Evolutionary conservation across 2,888 invertebrate species (phyloP).

Genomic region (Sminthurides aquaticus): DNA sequence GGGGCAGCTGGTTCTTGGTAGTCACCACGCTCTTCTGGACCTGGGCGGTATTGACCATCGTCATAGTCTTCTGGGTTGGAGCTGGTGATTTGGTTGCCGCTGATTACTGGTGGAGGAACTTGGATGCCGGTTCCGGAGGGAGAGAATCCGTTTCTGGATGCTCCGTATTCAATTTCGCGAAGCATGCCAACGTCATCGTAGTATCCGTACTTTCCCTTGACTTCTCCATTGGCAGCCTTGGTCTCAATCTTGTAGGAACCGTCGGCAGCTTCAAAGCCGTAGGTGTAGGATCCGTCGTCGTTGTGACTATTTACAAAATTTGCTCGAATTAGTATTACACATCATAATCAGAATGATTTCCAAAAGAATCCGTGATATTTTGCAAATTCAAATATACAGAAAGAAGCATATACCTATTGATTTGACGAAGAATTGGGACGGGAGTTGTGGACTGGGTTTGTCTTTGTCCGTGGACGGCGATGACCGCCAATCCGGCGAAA

Average conservation of each 20-base stretch:
- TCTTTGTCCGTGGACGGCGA: not conserved
- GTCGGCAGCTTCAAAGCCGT: conserved; percentile 78
- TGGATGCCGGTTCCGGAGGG: conserved; percentile 72
- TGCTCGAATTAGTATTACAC: not conserved
- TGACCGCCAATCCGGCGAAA: not conserved
- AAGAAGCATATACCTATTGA: conserved; percentile 52
- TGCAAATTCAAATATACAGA: too few species aligned
- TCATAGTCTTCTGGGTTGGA: conserved; percentile 18
- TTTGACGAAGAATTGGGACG: conserved; percentile 72
- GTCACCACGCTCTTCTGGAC: conserved; percentile 24
- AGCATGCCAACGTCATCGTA: conserved; percentile 70
- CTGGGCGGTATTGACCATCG: conserved; percentile 25
- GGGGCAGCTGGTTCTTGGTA: not conserved
- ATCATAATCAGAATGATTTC: too few species aligned
- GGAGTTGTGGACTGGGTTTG: conserved; percentile 57
- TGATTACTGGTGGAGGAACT: conserved; percentile 8
- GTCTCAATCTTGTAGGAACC: conserved; percentile 82
- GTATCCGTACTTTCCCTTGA: conserved; percentile 84
- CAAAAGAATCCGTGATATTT: too few species aligned
- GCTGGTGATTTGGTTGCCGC: conserved; percentile 8
- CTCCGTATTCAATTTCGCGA: conserved; percentile 78
- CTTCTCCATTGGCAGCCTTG: conserved; percentile 73
- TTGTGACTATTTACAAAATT: conserved; percentile 32
- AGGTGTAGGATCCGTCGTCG: conserved; percentile 62
- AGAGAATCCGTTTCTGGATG: conserved; percentile 71